A percentile compares a stretch with the other conserved stretches of the same genome.
Conservation (phyloP, 1,140 invertebrate genomes). For the Idris sp. region DNA sequence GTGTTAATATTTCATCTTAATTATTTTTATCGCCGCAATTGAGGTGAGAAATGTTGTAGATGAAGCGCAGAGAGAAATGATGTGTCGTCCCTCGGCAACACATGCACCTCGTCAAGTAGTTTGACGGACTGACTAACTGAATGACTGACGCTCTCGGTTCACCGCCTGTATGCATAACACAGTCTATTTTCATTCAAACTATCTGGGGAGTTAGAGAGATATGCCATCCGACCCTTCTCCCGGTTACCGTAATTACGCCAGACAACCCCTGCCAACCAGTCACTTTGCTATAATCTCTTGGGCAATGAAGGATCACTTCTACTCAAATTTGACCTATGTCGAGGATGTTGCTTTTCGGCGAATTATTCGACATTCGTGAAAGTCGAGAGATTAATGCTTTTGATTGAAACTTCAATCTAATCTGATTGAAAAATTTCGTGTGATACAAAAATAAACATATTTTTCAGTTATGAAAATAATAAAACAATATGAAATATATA, state of each 20-base stretch:
- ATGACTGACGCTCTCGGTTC: conserved; percentile 70
- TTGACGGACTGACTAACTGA: conserved; percentile 67
- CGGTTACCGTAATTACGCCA: conserved; percentile 63
- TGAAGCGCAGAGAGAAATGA: conserved; percentile 69
- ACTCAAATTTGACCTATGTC: conserved; percentile 55
- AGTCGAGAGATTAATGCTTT: conserved; percentile 38
- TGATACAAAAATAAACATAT: too few species aligned
- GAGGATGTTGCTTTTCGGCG: conserved; percentile 58
- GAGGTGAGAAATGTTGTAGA: conserved; percentile 55
- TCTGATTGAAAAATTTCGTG: conserved; percentile 26
- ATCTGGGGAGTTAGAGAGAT: conserved; percentile 55
- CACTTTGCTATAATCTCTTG: conserved; percentile 73
- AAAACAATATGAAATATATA: too few species aligned
- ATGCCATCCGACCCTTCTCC: conserved; percentile 63
- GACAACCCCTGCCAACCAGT: conserved; percentile 69
- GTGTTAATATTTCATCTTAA: conserved; percentile 9
- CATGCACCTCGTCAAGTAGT: conserved; percentile 69
- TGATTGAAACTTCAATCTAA: conserved; percentile 40
- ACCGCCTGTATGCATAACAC: conserved; percentile 60
- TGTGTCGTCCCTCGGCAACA: conserved; percentile 68
- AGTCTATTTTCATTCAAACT: conserved; percentile 62
- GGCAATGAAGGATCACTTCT: conserved; percentile 69
- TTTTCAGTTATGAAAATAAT: too few species aligned
- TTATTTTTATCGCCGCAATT: conserved; percentile 36
- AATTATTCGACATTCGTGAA: conserved; percentile 47